phyloP scores from a whole-genome alignment of 2,888 invertebrate genomes.

The Phaonia tiefii region DNA sequence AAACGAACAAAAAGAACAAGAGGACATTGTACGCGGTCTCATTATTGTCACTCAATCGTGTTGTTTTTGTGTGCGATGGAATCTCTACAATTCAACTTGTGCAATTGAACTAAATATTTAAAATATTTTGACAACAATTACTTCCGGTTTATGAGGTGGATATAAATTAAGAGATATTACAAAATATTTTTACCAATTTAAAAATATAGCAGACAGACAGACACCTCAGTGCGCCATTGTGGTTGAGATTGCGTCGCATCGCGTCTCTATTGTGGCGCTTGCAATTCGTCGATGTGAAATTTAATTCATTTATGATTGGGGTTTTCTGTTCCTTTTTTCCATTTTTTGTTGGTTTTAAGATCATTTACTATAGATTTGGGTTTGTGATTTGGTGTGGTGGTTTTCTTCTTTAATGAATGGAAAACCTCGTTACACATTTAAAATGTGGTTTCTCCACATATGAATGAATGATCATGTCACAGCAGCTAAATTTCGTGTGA shows the following conservation, averaged over 20 bases:
- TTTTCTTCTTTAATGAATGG: conserved; percentile 33
- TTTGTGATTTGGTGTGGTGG: conserved; percentile 6
- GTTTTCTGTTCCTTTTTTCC: conserved; percentile 19
- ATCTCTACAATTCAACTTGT: background rate
- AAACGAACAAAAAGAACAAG: conserved; percentile 2
- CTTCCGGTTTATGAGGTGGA: conserved; percentile 7
- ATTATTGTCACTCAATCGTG: background rate
- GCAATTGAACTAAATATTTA: conserved; percentile 36
- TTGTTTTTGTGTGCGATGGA: background rate
- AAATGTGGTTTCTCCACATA: conserved; percentile 15
- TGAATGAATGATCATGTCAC: no score
- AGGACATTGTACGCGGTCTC: background rate
- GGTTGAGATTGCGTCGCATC: background rate
- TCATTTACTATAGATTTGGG: conserved; percentile 9
- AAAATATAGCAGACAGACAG: background rate
- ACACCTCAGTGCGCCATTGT: conserved; percentile 6
- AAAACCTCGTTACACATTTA: conserved; percentile 39
- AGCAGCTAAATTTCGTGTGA: conserved; percentile 32
- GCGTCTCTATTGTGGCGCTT: conserved; percentile 34
- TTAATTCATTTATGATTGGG: conserved; percentile 58
- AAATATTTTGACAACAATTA: conserved; percentile 7
- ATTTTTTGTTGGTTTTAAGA: conserved; percentile 19
- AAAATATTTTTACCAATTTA: background rate
- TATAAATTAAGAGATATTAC: background rate
- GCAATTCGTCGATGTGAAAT: conserved; percentile 58